These are phyloP conservation scores for Dastarcus helophoroides DNA, from an alignment of 2,888 invertebrate genomes.

Conservation along the genomic window DNA sequence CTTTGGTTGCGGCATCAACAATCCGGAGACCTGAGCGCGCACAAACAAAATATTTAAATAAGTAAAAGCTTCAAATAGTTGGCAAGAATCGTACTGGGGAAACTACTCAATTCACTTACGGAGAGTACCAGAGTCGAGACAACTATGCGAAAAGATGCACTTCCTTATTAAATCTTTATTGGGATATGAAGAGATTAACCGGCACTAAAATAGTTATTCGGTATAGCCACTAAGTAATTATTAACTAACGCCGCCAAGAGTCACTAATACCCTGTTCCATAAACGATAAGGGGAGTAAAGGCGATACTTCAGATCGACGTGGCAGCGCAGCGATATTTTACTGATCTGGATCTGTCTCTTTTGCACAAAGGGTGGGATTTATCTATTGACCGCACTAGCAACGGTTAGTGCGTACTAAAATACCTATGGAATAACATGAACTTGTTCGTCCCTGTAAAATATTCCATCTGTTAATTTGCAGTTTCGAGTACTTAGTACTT, in stretches of 20 bases:
- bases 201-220: slow-evolving; percentile 3
- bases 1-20: no score
- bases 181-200: slow-evolving; percentile 1
- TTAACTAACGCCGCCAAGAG: slow-evolving; percentile 1
- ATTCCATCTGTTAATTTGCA: slow-evolving; percentile 1
- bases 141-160: slow-evolving; percentile 4
- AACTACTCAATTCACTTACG: no score
- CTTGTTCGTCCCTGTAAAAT: slow-evolving; percentile 1
- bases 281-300: background rate
- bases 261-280: slow-evolving; percentile 1
- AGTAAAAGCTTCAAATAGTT: no score
- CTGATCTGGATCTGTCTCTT: slow-evolving; percentile 2
- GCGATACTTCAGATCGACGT: background rate
- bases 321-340: background rate
- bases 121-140: no score
- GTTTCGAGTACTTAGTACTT: no score
- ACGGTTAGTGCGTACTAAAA: slow-evolving; percentile 1
- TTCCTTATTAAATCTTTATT: slow-evolving; percentile 1
- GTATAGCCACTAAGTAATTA: background rate
- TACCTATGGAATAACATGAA: background rate
- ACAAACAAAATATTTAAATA: no score
- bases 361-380: no score
- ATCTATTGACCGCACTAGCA: background rate
- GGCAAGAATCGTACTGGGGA: no score
- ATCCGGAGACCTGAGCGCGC: no score